A percentile compares a stretch with the other conserved stretches of the same genome.
phyloP scores from a whole-genome alignment of 2,888 invertebrate species.

The Cepaea hortensis region DNA sequence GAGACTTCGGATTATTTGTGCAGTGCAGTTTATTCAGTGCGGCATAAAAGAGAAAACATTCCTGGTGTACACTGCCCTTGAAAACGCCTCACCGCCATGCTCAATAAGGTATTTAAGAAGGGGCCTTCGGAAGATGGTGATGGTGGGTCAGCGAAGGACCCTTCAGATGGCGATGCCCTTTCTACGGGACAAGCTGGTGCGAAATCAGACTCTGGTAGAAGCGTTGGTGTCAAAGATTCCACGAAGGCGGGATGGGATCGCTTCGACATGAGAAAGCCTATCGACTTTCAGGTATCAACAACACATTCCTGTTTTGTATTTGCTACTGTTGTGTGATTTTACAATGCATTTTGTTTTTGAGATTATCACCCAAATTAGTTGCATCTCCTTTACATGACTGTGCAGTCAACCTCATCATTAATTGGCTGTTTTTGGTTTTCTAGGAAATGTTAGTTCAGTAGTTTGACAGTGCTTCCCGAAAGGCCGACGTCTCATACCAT shows the following conservation, averaged over 20 bases:
- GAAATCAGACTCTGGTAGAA: not conserved
- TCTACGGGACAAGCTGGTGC: not conserved
- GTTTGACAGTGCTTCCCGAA: too few species aligned
- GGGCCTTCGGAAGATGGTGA: conserved; percentile 23
- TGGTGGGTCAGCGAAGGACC: not conserved
- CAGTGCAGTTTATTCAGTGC: not conserved
- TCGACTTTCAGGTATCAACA: conserved; percentile 52
- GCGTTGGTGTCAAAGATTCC: conserved; percentile 20
- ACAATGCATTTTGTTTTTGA: too few species aligned
- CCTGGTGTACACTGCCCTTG: too few species aligned
- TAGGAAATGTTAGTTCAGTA: too few species aligned
- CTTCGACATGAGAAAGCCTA: conserved; percentile 48
- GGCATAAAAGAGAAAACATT: not conserved
- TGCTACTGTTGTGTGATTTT: too few species aligned
- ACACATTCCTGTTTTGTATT: not conserved
- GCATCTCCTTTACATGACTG: too few species aligned
- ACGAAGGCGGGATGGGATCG: conserved; percentile 48
- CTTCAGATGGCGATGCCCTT: not conserved
- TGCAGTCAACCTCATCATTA: too few species aligned
- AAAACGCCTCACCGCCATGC: not conserved
- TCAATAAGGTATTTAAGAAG: conserved; percentile 18
- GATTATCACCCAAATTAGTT: too few species aligned
- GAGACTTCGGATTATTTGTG: too few species aligned
- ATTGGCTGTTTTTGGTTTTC: too few species aligned
- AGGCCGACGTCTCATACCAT: too few species aligned